Conservation (phyloP, 2,888 invertebrate species). For the Scaptodrosophila latifasciaeformis region DNA sequence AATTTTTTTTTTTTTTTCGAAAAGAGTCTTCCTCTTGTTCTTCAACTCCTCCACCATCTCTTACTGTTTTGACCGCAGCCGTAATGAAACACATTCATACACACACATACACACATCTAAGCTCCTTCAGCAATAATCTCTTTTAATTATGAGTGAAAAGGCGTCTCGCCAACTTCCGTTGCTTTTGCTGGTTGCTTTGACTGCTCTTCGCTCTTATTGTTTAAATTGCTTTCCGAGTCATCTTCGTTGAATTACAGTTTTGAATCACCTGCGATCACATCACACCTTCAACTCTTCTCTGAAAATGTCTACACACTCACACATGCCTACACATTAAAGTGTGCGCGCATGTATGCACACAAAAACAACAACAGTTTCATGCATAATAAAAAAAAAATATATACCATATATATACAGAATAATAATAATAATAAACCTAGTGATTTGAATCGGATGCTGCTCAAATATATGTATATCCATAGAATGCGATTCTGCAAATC, state of each 20-base stretch:
- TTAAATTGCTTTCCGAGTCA: conserved; percentile 43
- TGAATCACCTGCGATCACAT: conserved; percentile 53
- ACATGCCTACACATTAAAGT: conserved; percentile 2
- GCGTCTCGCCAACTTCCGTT: conserved; percentile 62
- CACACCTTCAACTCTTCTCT: conserved; percentile 4
- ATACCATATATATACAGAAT: no score
- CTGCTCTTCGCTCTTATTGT: conserved; percentile 33
- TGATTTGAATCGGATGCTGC: no score
- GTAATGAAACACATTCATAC: background rate
- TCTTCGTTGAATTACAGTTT: conserved; percentile 45
- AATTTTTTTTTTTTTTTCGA: no score
- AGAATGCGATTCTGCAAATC: no score
- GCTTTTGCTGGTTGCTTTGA: conserved; percentile 27
- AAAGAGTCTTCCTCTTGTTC: no score
- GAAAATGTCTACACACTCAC: conserved; percentile 10
- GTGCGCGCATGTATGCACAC: background rate
- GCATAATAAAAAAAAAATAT: no score
- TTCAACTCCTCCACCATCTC: no score
- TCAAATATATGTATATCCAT: no score
- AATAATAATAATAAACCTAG: no score
- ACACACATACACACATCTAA: conserved; percentile 7
- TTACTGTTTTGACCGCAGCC: background rate
- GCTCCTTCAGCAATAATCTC: conserved; percentile 51
- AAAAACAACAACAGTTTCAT: no score
- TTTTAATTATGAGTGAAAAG: conserved; percentile 63